Percentiles rank a stretch among this genome's conserved stretches.
These are phyloP conservation scores for Pitta sordida DNA, from an alignment of 2,113 vertebrate genomes.

Conservation along the genomic window DNA sequence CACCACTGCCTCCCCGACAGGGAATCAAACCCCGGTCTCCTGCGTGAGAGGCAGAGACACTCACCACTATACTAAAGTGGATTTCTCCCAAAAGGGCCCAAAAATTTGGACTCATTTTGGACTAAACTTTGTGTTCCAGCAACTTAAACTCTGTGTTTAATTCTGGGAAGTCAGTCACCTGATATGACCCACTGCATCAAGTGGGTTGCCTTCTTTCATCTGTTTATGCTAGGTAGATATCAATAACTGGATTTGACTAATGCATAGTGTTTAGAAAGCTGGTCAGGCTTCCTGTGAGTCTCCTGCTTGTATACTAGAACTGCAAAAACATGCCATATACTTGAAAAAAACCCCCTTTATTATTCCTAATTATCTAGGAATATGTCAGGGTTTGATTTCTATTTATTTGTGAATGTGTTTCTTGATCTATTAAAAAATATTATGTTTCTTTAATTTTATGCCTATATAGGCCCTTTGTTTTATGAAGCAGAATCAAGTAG, in stretches of 20 bases:
- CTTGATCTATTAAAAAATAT: background rate
- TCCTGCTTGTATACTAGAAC: background rate
- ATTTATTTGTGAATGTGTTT: background rate
- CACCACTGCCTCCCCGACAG: too few species aligned
- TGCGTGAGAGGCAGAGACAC: too few species aligned
- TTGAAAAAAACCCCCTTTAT: background rate
- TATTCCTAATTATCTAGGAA: background rate
- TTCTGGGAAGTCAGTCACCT: background rate
- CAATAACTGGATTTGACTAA: background rate
- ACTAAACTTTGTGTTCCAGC: background rate
- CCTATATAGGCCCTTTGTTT: background rate
- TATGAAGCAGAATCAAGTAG: background rate
- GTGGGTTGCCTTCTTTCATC: background rate
- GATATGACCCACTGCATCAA: background rate
- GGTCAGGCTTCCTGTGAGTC: background rate
- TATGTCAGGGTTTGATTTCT: background rate
- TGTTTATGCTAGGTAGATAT: accelerated
- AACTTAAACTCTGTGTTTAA: background rate
- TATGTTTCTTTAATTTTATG: background rate
- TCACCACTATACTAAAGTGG: too few species aligned
- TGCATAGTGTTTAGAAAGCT: background rate
- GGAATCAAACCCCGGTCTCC: too few species aligned
- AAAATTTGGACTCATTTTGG: background rate
- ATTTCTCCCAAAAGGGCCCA: background rate
- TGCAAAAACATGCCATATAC: background rate